Percentiles rank a stretch among this genome's conserved stretches.
phyloP scores from a whole-genome alignment of 2,888 invertebrate species.

The Hyposoter dolosus region DNA sequence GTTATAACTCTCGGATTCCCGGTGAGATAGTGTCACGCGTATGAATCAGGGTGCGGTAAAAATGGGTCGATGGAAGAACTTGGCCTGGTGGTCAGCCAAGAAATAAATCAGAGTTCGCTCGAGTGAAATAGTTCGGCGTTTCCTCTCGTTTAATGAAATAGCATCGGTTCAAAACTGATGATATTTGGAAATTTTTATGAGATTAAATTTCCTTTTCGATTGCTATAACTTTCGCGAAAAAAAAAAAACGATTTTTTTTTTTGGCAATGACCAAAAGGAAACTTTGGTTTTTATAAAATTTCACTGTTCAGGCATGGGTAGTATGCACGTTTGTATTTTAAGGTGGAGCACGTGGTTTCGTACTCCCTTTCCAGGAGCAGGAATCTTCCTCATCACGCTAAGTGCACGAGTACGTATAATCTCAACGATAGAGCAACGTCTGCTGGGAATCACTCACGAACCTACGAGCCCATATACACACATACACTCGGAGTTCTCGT shows the following conservation, averaged over 20 bases:
- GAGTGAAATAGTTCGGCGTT: constrained; percentile 7
- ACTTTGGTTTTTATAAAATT: neutral
- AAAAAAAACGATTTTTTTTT: neutral
- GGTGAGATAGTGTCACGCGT: constrained; percentile 21
- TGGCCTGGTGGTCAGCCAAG: constrained; percentile 58
- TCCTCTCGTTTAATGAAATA: constrained; percentile 17
- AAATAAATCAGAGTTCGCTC: constrained; percentile 45
- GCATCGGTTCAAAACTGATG: neutral
- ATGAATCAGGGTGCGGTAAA: neutral
- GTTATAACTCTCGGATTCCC: constrained; percentile 25
- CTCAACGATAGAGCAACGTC: constrained; percentile 7
- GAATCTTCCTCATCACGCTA: constrained; percentile 63
- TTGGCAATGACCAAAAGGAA: neutral
- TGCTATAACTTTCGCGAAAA: neutral
- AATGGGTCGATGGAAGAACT: constrained; percentile 43
- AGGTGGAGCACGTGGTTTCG: constrained; percentile 13
- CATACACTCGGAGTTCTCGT: constrained; percentile 5
- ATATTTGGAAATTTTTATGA: neutral
- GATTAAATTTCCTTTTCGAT: neutral
- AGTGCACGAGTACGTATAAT: constrained; percentile 58
- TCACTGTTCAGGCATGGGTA: neutral
- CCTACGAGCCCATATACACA: neutral
- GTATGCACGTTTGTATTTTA: neutral
- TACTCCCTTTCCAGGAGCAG: constrained; percentile 5
- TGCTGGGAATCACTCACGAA: constrained; percentile 22